Base-by-base conservation (phyloP, 92 coral and sea anemone species). In the Epizoanthus rinbou region DNA sequence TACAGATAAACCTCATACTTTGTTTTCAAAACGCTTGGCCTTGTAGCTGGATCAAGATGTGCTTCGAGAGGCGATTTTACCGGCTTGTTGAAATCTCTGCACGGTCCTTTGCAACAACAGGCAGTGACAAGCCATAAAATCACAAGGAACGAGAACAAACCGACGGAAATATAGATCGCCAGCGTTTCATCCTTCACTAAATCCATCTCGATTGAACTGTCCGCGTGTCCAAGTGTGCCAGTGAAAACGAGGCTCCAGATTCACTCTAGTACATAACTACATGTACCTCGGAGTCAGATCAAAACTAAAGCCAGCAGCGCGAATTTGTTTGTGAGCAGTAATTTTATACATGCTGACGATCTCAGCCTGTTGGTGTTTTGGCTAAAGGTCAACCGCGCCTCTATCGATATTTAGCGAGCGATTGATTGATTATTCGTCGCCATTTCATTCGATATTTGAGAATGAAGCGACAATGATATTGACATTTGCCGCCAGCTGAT, bases 51-150 rank as follows among this genome's bases (percentile, higher is more conserved):
- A 23, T 92, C 90, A 16, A 93, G 85, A 82, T 93, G 86, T 56
- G 94, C 94, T 25, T 93, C 98, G 57, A 93, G 84, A 0, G 98
- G 89, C 62, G 98, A 93, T 35, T 87, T 83, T 52, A 93, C 90
- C 13, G 98, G 95, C 24, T 85, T 86, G 17, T 85, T 86, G 80
- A 91, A 89, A 21, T 92, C 93, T 53, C 87, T 88, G 86, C 98
- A 93, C 9, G 93, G 98, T 45, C 98, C 98, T 81, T 89, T 93
- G 59, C 90, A 93, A 8, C 87, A 79, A 57, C 90, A 87, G 33
- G 85, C 62, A 3, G 95, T 69, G 18, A 83, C 33, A 63, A 88
- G 73, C 93, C 95, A 93, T 57, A 93, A 24, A 3, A 93, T 60
- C 2, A 85, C 83, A 19, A 93, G 82, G 58, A 89, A 85, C 4